These are phyloP conservation scores for Tricholauxania praeusta DNA, from an alignment of 2,888 invertebrate species.

Conservation along the genomic window DNA sequence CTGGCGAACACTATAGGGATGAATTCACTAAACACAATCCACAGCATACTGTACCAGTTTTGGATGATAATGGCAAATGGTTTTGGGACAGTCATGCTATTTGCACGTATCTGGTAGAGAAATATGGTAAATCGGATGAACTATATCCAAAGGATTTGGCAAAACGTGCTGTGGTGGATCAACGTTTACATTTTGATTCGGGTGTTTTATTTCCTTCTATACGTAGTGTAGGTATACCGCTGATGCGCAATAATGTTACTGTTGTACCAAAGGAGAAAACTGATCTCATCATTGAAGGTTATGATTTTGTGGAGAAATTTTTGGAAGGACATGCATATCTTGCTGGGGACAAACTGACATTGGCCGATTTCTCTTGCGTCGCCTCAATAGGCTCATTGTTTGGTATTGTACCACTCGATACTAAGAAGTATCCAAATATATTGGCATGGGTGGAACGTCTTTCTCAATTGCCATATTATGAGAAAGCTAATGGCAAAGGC, in stretches of 20 bases:
- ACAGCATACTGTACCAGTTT: conserved; percentile 66
- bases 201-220: conserved; percentile 64
- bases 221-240: conserved; percentile 13
- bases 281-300: conserved; percentile 45
- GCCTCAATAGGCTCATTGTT: conserved; percentile 51
- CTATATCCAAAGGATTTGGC: conserved; percentile 72
- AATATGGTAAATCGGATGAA: conserved; percentile 70
- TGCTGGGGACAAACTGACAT: conserved; percentile 56
- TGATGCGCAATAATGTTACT: neutral
- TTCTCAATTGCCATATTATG: conserved; percentile 56
- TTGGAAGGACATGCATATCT: conserved; percentile 50
- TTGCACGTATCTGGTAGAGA: conserved; percentile 68
- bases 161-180: conserved; percentile 68
- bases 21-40: conserved; percentile 70
- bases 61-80: conserved; percentile 57
- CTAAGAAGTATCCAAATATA: conserved; percentile 50
- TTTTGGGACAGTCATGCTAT: conserved; percentile 69
- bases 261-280: conserved; percentile 43
- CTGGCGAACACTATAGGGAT: conserved; percentile 49
- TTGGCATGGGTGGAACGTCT: conserved; percentile 52
- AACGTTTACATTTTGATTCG: conserved; percentile 70
- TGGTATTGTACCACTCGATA: conserved; percentile 47
- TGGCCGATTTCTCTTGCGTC: conserved; percentile 61
- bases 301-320: conserved; percentile 53
- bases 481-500: conserved; percentile 51